Evolutionary conservation across 2,797 vertebrate genomes (phyloP), one percentile per base, ranked within the genome.

Genomic region (Pangasius sanitwongsei): DNA sequence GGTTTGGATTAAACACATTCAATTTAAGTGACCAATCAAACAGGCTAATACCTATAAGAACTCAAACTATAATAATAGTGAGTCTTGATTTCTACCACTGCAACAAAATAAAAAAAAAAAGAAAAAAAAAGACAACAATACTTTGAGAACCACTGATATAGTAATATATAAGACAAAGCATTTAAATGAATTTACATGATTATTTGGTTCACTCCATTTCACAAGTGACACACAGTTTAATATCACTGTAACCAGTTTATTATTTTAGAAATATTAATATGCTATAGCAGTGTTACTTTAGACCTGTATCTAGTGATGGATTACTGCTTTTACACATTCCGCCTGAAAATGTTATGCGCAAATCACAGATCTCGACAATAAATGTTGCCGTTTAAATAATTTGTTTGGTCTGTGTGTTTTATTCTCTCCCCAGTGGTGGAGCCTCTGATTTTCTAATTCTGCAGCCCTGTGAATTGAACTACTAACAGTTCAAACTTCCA

Each of bases 401-500:
- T 86, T 78, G 63, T 63, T 72, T 63, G 61, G 87, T 87, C 85
- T 63, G 86, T 55, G 82, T 86, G 87, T 77, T 80, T 77, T 53
- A 89, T 89, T 89, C 85, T 63, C 70, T 86, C 91, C 91, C 90
- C 87, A 87, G 88, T 61, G 92, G 90, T 88, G 85, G 59, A 74
- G 87, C 82, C 70, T 83, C 65, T 23, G 63, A 74, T 89, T 92
- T 90, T 89, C 89, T 90, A 89, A 88, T 90, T 92, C 88, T 87
- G 89, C 87, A 92, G 84, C 81, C 80, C 85, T 88, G 91, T 88
- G 91, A 92, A 93, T 91, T 89, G 89, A 92, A 92, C 91, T 84
- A 74, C 90, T 88, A 90, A 88, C 89, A 89, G 92, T 92, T 94
- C 87, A 94, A 93, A 93, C 90, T 93, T 92, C 84, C 91, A 89